Percentiles rank a stretch among this genome's conserved stretches.
Conservation (phyloP, 2,113 vertebrate genomes). For the Porphyrio hochstetteri region DNA sequence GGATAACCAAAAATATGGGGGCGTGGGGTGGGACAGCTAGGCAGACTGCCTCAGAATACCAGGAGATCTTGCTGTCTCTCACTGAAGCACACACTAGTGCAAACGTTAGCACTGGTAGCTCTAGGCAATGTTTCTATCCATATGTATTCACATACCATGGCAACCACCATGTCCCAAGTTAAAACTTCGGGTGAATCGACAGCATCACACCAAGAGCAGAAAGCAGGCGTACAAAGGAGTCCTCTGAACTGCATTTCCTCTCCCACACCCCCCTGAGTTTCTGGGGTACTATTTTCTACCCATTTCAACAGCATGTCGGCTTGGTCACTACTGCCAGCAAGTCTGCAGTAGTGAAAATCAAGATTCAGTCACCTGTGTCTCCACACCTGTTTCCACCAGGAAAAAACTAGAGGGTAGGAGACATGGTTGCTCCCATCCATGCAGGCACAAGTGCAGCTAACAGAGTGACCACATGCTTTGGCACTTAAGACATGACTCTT, state of each 20-base stretch:
- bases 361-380: background rate
- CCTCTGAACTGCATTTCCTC: background rate
- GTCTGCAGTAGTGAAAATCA: background rate
- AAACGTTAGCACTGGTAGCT: background rate
- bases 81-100: background rate
- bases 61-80: background rate
- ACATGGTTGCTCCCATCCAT: background rate
- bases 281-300: background rate
- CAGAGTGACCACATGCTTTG: no score
- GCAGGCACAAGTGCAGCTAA: background rate
- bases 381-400: background rate
- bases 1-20: background rate
- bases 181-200: fast-evolving
- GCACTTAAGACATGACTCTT: background rate
- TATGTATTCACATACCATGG: background rate
- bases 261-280: background rate
- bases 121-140: background rate
- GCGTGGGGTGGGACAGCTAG: no score
- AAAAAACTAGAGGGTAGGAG: background rate
- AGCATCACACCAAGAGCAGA: background rate
- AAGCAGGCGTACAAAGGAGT: fast-evolving
- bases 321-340: fast-evolving
- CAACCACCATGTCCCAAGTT: background rate
- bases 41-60: background rate
- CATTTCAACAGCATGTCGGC: fast-evolving